phyloP scores from a whole-genome alignment of 2,113 vertebrate genomes.

The Chionis minor region DNA sequence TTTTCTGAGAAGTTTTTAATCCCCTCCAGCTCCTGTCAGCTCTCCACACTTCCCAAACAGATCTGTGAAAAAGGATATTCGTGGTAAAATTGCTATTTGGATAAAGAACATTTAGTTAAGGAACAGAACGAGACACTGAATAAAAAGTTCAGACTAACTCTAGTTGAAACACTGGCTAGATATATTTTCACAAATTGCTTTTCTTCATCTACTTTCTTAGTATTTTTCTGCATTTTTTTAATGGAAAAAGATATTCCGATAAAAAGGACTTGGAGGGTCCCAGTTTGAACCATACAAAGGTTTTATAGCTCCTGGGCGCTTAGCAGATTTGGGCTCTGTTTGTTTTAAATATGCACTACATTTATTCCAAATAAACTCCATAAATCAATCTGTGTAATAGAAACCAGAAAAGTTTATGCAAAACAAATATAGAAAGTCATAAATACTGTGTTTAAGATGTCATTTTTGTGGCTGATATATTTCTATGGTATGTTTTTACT shows the following conservation, averaged over 20 bases:
- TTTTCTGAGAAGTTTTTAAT: slow-evolving; percentile 47
- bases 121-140: not conserved
- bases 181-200: not conserved
- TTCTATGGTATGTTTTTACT: slow-evolving; percentile 29
- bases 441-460: not conserved
- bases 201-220: not conserved
- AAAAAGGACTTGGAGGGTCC: not conserved
- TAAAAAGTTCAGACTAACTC: slow-evolving; percentile 10
- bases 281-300: not conserved
- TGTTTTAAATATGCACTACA: not conserved
- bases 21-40: slow-evolving; percentile 27
- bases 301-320: slow-evolving; percentile 13
- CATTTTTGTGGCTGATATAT: slow-evolving; percentile 4
- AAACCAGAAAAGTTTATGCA: slow-evolving; percentile 39
- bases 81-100: slow-evolving; percentile 58
- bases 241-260: not conserved
- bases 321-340: not conserved
- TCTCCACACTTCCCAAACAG: slow-evolving; percentile 29
- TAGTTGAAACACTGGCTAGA: not conserved
- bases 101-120: slow-evolving; percentile 37
- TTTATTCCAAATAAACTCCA: slow-evolving; percentile 30
- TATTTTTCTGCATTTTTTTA: not conserved
- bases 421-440: slow-evolving; percentile 25
- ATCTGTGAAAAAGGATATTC: slow-evolving; percentile 50
- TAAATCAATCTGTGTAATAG: not conserved